Evolutionary conservation across 2,113 vertebrate species (phyloP), one percentile per base, ranked within the genome.

Genomic region (Pleuronectes platessa): DNA sequence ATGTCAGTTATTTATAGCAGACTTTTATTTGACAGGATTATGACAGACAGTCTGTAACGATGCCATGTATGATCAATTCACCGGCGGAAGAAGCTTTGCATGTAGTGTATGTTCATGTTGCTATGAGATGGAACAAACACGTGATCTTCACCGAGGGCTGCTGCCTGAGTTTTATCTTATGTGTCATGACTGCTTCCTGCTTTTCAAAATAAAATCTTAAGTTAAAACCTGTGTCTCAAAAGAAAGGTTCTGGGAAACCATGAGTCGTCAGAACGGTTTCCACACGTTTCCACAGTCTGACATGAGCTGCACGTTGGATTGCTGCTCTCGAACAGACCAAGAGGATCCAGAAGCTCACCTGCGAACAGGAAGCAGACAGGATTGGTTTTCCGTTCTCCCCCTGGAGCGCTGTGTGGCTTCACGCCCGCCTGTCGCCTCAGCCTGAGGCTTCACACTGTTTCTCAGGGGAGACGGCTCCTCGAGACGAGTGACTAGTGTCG

Each of bases 1-100:
- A 49, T 78, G 84, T 69, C 82, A 79, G 60, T 55, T 82, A 74
- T 82, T 83, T 66, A 76, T 72, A 74, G 42, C 23, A 2, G 17
- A 12, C 14, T 35, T 65, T 5, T 31, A 62, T 45, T 54, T 42
- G 40, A 42, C 12, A 2, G 54, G 53, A 51, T 61, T 51, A 2
- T n/a, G 31, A 21, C 10, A 24, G 45, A 53, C 18, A 15, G 23
- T 49, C 14, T 56, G 13, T 18, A 56, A n/a, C 40, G 11, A 42
- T 13, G 12, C 40, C 40, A 13, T 42, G 3, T 42, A 42, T 42
- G 40, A 42, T 42, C 40, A 42, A 3, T 42, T 13, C 40, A 0
- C 40, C 12, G 40, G 40, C 2, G 3, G 40, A 24, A 24, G 12
- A 7, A 13, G 45, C 15, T 14, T 47, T 47, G 45, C 15, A 15